Base-by-base conservation (phyloP, 1,140 invertebrate genomes). In the Pogonomyrmex barbatus region DNA sequence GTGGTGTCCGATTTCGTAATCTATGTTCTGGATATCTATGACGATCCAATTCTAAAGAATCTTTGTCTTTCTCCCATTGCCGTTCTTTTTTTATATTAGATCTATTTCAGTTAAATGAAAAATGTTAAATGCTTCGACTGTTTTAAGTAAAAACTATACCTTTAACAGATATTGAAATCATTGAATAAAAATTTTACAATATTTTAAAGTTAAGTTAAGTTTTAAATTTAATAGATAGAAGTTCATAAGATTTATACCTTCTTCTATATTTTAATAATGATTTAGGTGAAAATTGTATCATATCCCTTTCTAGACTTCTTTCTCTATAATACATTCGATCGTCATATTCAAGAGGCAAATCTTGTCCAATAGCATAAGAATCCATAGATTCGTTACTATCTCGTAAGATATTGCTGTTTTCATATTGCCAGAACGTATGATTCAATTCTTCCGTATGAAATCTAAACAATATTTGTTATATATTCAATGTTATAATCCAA, bases 301-400 rank as follows among this genome's bases (percentile, higher is more conserved):
- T 83, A n/a, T 94, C 91, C 17, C 93, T 92, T 24, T 94, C 94
- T 6, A 93, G 82, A 91, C 92, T 93, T 8, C 87, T 88, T 10
- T 94, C 89, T 75, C 90, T 90, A 30, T 82, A 88, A 52, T 92
- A 93, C 0, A 42, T 12, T 86, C 92, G 91, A 42, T 92, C 91
- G 4, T 94, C 92, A 50, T 92, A 93, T 45, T 91, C 89, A 33
- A 91, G 68, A 17, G 91, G 90, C 3, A 87, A 47, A 56, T 88
- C 70, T 17, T 88, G 91, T n/a, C 79, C 78, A 70, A 88, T 91
- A 1, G 63, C 47, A 68, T 93, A 94, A 24, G 90, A 86, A 75
- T 93, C 91, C 12, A 92, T 30, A 14, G 86, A 89, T 17, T 93
- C 88, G 17, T 91, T 92, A 67, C 84, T 89, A 54, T 94, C 93